Evolutionary conservation across 1,140 invertebrate genomes (phyloP), one percentile per base, ranked within the genome.

Genomic region (Spodoptera frugiperda): DNA sequence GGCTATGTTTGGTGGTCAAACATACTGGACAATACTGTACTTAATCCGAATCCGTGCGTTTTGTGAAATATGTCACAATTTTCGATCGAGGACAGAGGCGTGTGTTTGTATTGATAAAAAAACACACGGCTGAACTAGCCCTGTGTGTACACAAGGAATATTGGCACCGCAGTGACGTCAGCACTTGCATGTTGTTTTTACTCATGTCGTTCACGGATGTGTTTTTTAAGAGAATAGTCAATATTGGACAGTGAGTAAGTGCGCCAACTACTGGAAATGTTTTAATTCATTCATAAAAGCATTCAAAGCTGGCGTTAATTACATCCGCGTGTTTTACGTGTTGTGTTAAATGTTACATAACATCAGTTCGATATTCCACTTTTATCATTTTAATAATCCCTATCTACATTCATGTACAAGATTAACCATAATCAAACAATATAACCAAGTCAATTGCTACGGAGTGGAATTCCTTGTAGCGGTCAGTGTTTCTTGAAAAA

Each of bases 61-160:
- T 53, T 17, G 15, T 57, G 5, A 51, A 51, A 51, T 21, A 12
- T 48, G 44, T 49, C 63, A 21, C 44, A 67, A 21, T 71, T 71
- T 5, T 10, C 33, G 51, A 71, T 21, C 19, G 33, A 54, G n/a
- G 25, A 54, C 17, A 25, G 48, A 53, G 65, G 48, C 30, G 65
- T 68, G 65, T 68, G 25, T 68, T 68, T 72, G 68, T 48, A 48
- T 30, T 57, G 68, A 72, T 72, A 72, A 72, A 25, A n/a, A 72
- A 55, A 72, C 21, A 48, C 44, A 72, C 48, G 49, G 48, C 33
- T 55, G 39, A 19, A 49, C 44, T 72, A 57, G 30, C 33, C 14
- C 14, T 19, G 53, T 61, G 25, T 71, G 51, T 55, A 48, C 17
- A 57, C 17, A 72, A 39, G 19, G 30, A 55, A 57, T 72, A 63